phyloP scores from a whole-genome alignment of 1,140 invertebrate genomes.

The Radopholus similis region DNA sequence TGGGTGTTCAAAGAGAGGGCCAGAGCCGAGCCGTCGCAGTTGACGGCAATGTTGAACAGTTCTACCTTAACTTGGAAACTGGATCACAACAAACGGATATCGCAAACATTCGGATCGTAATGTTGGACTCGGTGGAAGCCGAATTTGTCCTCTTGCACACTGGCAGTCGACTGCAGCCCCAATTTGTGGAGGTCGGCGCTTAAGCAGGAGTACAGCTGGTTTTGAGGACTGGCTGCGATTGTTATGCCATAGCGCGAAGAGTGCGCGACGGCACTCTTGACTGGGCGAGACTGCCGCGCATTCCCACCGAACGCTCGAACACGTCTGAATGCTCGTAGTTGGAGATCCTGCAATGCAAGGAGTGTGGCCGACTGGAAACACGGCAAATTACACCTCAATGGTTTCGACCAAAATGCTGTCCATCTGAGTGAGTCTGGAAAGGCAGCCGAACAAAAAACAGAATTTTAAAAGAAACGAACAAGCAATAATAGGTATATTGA shows the following conservation, averaged over 20 bases:
- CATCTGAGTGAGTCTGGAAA: too few relatives aligned
- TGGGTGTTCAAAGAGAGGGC: slow-evolving; percentile 33
- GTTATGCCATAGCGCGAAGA: slow-evolving; percentile 43
- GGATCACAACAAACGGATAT: not conserved
- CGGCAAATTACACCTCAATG: too few relatives aligned
- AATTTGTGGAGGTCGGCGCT: slow-evolving; percentile 30
- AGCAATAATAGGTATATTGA: too few relatives aligned
- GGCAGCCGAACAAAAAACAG: too few relatives aligned
- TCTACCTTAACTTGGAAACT: slow-evolving; percentile 19
- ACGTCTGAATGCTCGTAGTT: slow-evolving; percentile 30
- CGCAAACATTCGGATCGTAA: slow-evolving; percentile 16
- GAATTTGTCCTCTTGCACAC: slow-evolving; percentile 35
- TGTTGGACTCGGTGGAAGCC: slow-evolving; percentile 9
- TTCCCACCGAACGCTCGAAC: slow-evolving; percentile 20
- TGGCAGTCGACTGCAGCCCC: slow-evolving; percentile 6
- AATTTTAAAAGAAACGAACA: too few relatives aligned
- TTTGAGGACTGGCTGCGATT: slow-evolving; percentile 17
- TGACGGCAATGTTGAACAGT: slow-evolving; percentile 29
- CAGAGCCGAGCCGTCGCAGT: slow-evolving; percentile 43
- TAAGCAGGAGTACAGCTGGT: slow-evolving; percentile 13
- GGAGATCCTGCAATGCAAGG: slow-evolving; percentile 35
- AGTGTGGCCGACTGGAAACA: too few relatives aligned
- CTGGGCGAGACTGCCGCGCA: not conserved
- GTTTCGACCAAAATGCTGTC: too few relatives aligned
- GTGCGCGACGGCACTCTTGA: slow-evolving; percentile 16